Evolutionary conservation across 2,113 vertebrate genomes (phyloP).

Genomic region (Numida meleagris): DNA sequence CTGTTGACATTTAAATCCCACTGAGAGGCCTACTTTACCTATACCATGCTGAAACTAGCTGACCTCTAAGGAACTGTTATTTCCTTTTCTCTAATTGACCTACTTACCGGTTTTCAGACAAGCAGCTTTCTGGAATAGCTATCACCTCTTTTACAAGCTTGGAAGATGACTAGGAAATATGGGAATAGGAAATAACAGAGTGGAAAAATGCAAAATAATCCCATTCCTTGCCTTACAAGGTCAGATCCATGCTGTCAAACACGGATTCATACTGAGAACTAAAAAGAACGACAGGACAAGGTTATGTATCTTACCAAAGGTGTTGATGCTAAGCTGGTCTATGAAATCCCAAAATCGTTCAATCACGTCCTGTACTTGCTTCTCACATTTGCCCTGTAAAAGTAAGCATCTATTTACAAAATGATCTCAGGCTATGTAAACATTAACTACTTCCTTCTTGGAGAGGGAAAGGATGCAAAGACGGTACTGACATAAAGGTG

Average conservation of each 20-base stretch:
- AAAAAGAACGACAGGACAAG: not conserved
- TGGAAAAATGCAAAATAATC: not conserved
- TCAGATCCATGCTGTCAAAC: not conserved
- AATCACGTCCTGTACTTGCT: constrained; percentile 96
- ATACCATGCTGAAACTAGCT: not conserved
- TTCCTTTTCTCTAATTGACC: not conserved
- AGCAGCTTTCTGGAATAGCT: not conserved
- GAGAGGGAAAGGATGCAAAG: not conserved
- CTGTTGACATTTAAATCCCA: not conserved
- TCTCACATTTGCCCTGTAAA: constrained; percentile 94
- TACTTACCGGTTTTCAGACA: not conserved
- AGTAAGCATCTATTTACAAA: not conserved
- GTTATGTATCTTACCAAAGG: constrained; percentile 83
- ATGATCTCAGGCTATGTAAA: not conserved
- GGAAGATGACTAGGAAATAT: not conserved
- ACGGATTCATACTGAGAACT: not conserved
- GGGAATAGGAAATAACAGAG: fast-evolving
- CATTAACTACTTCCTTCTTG: not conserved
- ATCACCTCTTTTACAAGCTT: not conserved
- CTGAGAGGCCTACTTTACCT: not conserved
- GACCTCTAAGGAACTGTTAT: not conserved
- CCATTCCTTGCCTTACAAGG: not conserved
- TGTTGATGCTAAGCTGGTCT: constrained; percentile 97
- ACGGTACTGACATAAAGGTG: not conserved
- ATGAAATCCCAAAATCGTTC: constrained; percentile 98